phyloP scores from a whole-genome alignment of 2,113 vertebrate species.

The Lipophrys pholis region DNA sequence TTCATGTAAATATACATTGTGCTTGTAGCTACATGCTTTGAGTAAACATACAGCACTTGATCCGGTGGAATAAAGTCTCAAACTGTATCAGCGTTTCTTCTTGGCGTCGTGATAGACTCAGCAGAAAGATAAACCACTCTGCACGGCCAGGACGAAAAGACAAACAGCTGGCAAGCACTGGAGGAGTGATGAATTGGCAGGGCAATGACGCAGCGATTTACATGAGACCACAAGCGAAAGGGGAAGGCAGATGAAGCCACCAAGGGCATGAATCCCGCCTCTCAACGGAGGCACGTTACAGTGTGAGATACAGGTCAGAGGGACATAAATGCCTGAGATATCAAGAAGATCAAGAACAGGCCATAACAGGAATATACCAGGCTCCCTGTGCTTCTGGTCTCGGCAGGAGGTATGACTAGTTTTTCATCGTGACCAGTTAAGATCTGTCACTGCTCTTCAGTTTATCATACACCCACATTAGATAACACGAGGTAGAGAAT shows the following conservation, averaged over 20 bases:
- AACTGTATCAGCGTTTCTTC: slow-evolving; percentile 47
- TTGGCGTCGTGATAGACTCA: slow-evolving; percentile 16
- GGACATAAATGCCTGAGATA: background rate
- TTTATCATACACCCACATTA: background rate
- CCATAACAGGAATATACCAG: background rate
- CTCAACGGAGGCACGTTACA: background rate
- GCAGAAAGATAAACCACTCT: slow-evolving; percentile 53
- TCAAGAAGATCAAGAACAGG: background rate
- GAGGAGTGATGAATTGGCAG: background rate
- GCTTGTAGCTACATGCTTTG: background rate
- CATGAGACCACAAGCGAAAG: background rate
- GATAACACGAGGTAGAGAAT: background rate
- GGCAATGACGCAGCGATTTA: slow-evolving; percentile 39
- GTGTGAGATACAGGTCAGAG: background rate
- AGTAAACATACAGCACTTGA: slow-evolving; percentile 7
- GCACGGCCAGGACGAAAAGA: slow-evolving; percentile 22
- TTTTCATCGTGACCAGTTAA: background rate
- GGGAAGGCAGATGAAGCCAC: background rate
- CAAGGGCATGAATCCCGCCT: background rate
- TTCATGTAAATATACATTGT: background rate
- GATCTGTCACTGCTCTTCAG: background rate
- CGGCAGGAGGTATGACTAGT: too few species aligned
- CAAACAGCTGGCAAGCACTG: slow-evolving; percentile 16
- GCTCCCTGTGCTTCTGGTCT: too few species aligned
- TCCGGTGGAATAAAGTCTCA: slow-evolving; percentile 24